Evolutionary conservation across 2,113 vertebrate genomes (phyloP), one percentile per base, ranked within the genome.

Genomic region (Haemorhous mexicanus): DNA sequence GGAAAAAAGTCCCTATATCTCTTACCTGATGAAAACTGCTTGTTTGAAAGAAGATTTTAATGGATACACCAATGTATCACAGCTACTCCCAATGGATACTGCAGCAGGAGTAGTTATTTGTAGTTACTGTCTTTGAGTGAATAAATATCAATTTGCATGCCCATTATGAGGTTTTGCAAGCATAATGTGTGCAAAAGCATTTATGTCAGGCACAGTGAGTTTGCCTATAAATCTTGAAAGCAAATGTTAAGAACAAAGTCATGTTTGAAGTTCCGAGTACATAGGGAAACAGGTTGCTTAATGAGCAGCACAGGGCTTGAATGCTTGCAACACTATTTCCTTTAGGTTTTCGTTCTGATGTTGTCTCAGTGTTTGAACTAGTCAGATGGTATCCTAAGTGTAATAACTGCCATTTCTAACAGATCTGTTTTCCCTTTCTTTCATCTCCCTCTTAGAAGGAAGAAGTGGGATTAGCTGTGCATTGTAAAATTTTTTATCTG

Each of bases 211-310:
- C 89, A 76, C n/a, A 85, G 70, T 41, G 66, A 95, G 44, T 73
- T 37, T 53, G 43, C 44, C 78, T 93, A 69, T 91, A 91, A 87
- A 94, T 94, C 89, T 94, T 95, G 87, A 96, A 93, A 93, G 94
- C 62, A 89, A 87, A 91, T 79, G 77, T 91, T 87, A 79, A 91
- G 53, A 91, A 81, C 80, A 91, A 89, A 95, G 81, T 69, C 14
- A 21, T 17, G n/a, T 94, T 94, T 94, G 93, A 96, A 96, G 80
- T 81, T 82, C 49, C 82, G 53, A 89, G 49, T 82, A 66, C 74
- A 16, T 7, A 20, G 39, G 19, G 24, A 91, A 94, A 47, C 70
- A 66, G n/a, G 47, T 66, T 84, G 58, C 74, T 87, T 94, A 94
- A 92, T 84, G 95, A 93, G 69, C 43, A 95, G 74, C 61, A 46